phyloP scores from a whole-genome alignment of 2,113 vertebrate species.

The Nannospalax galili region DNA sequence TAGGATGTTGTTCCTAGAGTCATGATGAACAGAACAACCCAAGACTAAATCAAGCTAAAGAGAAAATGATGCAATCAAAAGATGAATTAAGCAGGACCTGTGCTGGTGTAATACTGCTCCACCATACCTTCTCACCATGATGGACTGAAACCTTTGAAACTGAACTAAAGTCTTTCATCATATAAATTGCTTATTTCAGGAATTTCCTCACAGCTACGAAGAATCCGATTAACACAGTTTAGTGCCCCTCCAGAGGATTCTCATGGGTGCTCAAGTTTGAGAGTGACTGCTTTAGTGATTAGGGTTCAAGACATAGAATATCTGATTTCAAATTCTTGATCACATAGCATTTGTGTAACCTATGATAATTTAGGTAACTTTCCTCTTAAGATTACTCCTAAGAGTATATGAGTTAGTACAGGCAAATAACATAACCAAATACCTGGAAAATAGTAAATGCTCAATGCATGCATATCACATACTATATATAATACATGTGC shows the following conservation, averaged over 20 bases:
- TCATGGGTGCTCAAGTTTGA: not conserved
- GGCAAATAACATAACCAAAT: not conserved
- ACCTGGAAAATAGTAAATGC: not conserved
- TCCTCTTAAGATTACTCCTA: not conserved
- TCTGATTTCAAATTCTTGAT: not conserved
- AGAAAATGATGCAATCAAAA: too few species aligned
- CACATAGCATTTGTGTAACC: not conserved
- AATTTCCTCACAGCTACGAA: not conserved
- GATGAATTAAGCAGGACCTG: too few species aligned
- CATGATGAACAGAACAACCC: not conserved
- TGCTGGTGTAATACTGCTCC: not conserved
- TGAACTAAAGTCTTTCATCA: not conserved
- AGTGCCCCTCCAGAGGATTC: not conserved
- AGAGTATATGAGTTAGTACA: not conserved
- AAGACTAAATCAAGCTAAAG: not conserved
- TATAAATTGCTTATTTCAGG: not conserved
- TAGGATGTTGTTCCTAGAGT: not conserved
- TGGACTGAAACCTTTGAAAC: not conserved
- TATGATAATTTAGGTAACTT: not conserved
- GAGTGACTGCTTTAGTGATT: not conserved
- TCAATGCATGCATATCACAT: not conserved
- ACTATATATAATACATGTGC: not conserved
- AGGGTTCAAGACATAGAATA: not conserved
- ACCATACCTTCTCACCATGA: not conserved
- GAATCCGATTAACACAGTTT: not conserved